Percentiles rank a stretch among this genome's conserved stretches.
phyloP scores from a whole-genome alignment of 64 coral and sea anemone species.

The Montipora efflorescens region DNA sequence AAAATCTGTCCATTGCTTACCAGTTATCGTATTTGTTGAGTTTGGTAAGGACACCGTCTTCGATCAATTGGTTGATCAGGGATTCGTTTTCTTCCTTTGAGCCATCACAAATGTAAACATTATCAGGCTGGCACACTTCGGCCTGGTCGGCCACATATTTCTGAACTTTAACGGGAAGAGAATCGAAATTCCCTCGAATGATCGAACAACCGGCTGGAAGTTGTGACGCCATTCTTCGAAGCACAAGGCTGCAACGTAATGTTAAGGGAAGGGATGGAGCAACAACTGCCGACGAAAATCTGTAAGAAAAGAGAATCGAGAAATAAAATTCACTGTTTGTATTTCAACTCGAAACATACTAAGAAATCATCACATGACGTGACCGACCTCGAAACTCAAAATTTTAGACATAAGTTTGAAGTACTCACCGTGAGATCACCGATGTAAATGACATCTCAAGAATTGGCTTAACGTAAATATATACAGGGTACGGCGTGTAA shows the following conservation, averaged over 20 bases:
- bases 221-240: slow-evolving; percentile 67
- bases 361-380: neutral
- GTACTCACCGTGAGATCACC: slow-evolving; percentile 80
- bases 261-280: slow-evolving; percentile 13
- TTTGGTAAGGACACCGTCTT: slow-evolving; percentile 44
- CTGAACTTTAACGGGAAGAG: slow-evolving; percentile 70
- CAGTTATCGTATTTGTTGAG: slow-evolving; percentile 89
- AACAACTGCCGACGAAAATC: slow-evolving; percentile 31
- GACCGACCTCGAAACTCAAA: neutral
- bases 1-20: slow-evolving; percentile 28
- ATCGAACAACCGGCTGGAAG: slow-evolving; percentile 68
- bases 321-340: neutral
- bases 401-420: neutral
- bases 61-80: slow-evolving; percentile 67
- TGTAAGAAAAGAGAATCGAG: neutral
- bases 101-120: slow-evolving; percentile 93
- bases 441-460: slow-evolving; percentile 86
- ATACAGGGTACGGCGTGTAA: slow-evolving; percentile 32
- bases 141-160: slow-evolving; percentile 73
- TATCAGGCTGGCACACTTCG: slow-evolving; percentile 63
- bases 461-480: slow-evolving; percentile 41
- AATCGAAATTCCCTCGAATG: slow-evolving; percentile 55
- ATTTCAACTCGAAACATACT: neutral
- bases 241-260: slow-evolving; percentile 38
- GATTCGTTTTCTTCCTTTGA: slow-evolving; percentile 82